Conservation (phyloP, 2,888 invertebrate species). For the Agrotis exclamationis region DNA sequence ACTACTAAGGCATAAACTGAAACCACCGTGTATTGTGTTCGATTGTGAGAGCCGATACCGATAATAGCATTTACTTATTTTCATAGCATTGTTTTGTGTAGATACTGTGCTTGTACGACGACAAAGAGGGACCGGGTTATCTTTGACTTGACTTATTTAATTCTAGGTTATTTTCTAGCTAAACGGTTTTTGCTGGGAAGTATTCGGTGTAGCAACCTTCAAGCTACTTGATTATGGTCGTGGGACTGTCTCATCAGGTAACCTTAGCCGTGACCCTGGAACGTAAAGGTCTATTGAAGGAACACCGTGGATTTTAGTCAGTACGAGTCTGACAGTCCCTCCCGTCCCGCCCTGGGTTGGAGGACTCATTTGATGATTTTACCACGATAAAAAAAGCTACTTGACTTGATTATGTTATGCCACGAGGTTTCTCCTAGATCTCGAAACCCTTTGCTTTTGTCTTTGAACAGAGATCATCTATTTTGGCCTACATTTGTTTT, state of each 20-base stretch:
- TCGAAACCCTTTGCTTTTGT: neutral
- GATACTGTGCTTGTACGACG: neutral
- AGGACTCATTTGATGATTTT: too few relatives aligned
- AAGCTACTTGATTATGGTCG: neutral
- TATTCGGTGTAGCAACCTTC: neutral
- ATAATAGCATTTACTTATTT: constrained; percentile 29
- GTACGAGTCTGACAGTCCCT: too few relatives aligned
- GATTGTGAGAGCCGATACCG: constrained; percentile 25
- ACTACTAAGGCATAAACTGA: constrained; percentile 4
- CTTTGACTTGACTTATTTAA: neutral
- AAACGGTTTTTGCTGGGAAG: neutral
- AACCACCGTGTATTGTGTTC: constrained; percentile 20
- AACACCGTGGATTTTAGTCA: too few relatives aligned
- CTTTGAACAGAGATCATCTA: too few relatives aligned
- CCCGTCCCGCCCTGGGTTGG: too few relatives aligned
- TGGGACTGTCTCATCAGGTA: too few relatives aligned
- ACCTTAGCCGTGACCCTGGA: too few relatives aligned
- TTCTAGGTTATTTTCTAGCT: neutral
- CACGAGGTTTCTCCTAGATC: neutral
- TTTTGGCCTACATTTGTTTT: too few relatives aligned
- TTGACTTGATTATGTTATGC: neutral
- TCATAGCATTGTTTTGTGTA: constrained; percentile 14
- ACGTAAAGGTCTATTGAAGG: too few relatives aligned
- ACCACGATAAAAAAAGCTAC: too few relatives aligned
- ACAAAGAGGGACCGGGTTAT: neutral